A percentile compares a stretch with the other conserved stretches of the same genome.
Conservation (phyloP, 1,140 invertebrate genomes). For the Zophobas atratus region DNA sequence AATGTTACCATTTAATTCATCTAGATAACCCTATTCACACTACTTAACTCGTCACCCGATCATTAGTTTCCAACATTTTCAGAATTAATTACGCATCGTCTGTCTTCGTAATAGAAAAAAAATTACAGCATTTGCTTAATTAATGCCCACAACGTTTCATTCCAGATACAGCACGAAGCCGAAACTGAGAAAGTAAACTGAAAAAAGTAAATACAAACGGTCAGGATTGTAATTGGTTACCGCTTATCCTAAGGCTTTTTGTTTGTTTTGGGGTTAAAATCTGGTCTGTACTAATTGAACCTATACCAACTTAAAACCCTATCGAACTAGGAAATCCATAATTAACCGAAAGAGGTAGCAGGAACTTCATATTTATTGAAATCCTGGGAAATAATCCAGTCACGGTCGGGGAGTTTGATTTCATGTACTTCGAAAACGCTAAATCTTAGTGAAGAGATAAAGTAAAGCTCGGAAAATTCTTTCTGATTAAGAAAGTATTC, state of each 20-base stretch:
- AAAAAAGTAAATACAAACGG: constrained; percentile 40
- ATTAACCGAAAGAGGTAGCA: background rate
- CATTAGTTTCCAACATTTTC: background rate
- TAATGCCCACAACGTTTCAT: constrained; percentile 30
- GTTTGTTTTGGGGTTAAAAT: constrained; percentile 21
- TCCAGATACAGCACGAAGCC: constrained; percentile 30
- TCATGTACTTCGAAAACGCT: background rate
- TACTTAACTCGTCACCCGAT: background rate
- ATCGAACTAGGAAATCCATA: constrained; percentile 24
- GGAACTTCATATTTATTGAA: constrained; percentile 21
- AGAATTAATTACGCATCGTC: constrained; percentile 12
- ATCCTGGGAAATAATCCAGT: constrained; percentile 1
- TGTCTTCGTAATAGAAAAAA: constrained; percentile 16
- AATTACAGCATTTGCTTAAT: constrained; percentile 35
- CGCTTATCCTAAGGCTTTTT: constrained; percentile 41
- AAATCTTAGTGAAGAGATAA: constrained; percentile 3
- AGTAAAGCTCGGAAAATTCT: constrained; percentile 8
- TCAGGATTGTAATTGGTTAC: constrained; percentile 38
- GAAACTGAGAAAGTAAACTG: constrained; percentile 39
- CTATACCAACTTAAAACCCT: constrained; percentile 24
- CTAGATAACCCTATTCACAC: background rate
- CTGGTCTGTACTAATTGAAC: constrained; percentile 4
- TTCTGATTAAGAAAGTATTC: constrained; percentile 11
- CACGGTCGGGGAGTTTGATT: constrained; percentile 8
- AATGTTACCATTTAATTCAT: background rate